Evolutionary conservation across 2,797 vertebrate species (phyloP), one percentile per base, ranked within the genome.

Genomic region (Clarias fuscus): DNA sequence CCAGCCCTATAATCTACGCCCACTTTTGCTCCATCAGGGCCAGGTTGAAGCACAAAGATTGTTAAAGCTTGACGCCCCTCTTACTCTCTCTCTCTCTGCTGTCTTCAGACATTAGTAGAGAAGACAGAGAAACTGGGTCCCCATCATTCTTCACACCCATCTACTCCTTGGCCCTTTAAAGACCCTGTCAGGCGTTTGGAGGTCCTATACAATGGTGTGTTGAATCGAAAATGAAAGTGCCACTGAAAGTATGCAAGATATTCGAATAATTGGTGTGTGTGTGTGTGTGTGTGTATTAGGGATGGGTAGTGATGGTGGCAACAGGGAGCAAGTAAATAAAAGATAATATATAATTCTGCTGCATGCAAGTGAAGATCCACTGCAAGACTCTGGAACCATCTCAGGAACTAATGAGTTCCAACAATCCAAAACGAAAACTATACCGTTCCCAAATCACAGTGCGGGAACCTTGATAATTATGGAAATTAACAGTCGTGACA

Each of bases 1-100:
- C 90, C 94, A 96, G 95, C 96, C 97, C 97, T 99, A 98, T 98
- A 99, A 99, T 98, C 97, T 98, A 96, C 96, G 94, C 96, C 96
- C 97, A 98, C 97, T 98, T 97, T 98, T 96, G 95, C 96, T 95
- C 96, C 96, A 97, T 97, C 97, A 96, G 91, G 86, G 90, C 87
- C 89, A 88, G 80, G 89, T 88, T 84, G 88, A 91, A 89, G 91
- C 88, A 93, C 91, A 92, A 92, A 94, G 94, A 95, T 91, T 94
- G 93, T 93, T 92, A 93, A 90, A 92, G 89, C 89, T 88, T 84
- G 88, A 89, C 89, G 89, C 83, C 89, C 86, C 88, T 88, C 91
- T 92, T 89, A 84, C 89, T 90, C 83, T 86, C 59, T 37, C 56
- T 37, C 56, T 61, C 77, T 83, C 83, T 22, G 65, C 82, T 86